A percentile compares a stretch with the other conserved stretches of the same genome.
phyloP scores from a whole-genome alignment of 2,888 invertebrate genomes.

The Alcis repandata region DNA sequence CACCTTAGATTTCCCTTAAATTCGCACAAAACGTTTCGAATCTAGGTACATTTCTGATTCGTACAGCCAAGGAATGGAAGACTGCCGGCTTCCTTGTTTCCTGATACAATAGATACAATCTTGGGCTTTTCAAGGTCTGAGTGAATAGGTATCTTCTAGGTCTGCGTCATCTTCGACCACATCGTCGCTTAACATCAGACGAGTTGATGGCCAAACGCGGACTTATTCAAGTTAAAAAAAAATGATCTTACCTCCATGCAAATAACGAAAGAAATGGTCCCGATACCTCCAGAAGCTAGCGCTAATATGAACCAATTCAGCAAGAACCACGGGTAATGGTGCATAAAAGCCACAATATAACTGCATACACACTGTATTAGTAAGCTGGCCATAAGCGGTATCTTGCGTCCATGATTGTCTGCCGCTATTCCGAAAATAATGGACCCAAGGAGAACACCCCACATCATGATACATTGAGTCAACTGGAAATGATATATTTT shows the following conservation, averaged over 20 bases:
- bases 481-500: conserved; percentile 66
- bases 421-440: conserved; percentile 87
- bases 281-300: conserved; percentile 87
- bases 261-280: conserved; percentile 89
- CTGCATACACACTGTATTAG: conserved; percentile 84
- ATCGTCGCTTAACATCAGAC: too few species aligned
- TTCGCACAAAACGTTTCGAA: too few species aligned
- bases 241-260: conserved; percentile 84
- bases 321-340: conserved; percentile 85
- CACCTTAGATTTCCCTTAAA: too few species aligned
- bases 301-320: conserved; percentile 85
- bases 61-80: too few species aligned
- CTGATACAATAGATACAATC: too few species aligned
- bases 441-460: conserved; percentile 88
- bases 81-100: too few species aligned
- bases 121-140: too few species aligned
- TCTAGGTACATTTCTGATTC: too few species aligned
- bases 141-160: too few species aligned
- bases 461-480: conserved; percentile 88
- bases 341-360: conserved; percentile 81
- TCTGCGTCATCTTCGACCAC: too few species aligned
- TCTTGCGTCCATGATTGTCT: conserved; percentile 88
- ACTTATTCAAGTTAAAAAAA: too few species aligned
- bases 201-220: too few species aligned
- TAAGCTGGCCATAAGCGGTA: conserved; percentile 85